Evolutionary conservation across 2,113 vertebrate species (phyloP).

Genomic region (Tragelaphus strepsiceros): DNA sequence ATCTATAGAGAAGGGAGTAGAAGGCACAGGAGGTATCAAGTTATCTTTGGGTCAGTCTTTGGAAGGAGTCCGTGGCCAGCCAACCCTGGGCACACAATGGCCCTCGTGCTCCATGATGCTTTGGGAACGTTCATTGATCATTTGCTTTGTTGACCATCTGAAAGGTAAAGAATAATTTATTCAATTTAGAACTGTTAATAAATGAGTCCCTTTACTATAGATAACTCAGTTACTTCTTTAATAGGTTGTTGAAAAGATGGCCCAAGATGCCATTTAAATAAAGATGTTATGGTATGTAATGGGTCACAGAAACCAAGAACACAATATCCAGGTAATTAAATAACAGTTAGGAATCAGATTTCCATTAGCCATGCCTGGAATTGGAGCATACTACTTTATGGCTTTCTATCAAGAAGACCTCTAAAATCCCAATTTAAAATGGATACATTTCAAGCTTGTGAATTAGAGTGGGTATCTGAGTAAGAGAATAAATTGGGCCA

Average conservation of each 20-base stretch:
- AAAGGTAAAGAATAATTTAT: background rate
- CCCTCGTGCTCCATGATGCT: accelerated
- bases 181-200: background rate
- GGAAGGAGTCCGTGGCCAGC: background rate
- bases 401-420: slow-evolving; percentile 34
- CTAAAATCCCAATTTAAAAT: slow-evolving; percentile 63
- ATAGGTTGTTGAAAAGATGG: background rate
- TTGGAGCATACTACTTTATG: background rate
- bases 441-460: slow-evolving; percentile 18
- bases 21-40: accelerated
- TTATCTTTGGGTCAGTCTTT: background rate
- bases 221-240: background rate
- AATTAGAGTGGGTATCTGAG: slow-evolving; percentile 30
- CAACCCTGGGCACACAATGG: accelerated
- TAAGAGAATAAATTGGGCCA: slow-evolving; percentile 56
- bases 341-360: slow-evolving; percentile 40
- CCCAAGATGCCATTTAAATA: slow-evolving; percentile 26
- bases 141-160: background rate
- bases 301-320: background rate
- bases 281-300: slow-evolving; percentile 4
- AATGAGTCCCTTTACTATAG: background rate
- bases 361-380: slow-evolving; percentile 50
- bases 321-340: slow-evolving; percentile 52
- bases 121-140: background rate
- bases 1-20: background rate